Evolutionary conservation across 1,140 invertebrate species (phyloP).

Genomic region (Bombus superbus): DNA sequence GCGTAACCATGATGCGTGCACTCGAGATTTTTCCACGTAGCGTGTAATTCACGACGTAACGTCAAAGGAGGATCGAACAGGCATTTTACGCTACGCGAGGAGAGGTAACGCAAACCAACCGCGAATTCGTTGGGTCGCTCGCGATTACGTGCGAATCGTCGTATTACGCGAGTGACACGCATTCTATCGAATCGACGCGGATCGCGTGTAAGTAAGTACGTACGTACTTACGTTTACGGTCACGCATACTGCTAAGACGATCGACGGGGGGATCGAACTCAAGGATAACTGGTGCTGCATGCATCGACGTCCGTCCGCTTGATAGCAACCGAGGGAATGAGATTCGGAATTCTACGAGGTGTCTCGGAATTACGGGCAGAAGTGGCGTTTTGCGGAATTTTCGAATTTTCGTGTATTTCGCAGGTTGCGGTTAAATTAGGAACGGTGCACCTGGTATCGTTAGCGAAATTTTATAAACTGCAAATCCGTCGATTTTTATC

Average conservation of each 20-base stretch:
- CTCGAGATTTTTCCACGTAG: not conserved
- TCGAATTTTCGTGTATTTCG: too few species aligned
- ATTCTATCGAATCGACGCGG: slow-evolving; percentile 12
- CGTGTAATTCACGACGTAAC: not conserved
- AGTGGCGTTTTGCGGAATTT: not conserved
- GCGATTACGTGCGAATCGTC: slow-evolving; percentile 51
- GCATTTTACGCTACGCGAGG: too few species aligned
- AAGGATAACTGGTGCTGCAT: slow-evolving; percentile 77
- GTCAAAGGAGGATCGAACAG: not conserved
- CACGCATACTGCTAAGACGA: slow-evolving; percentile 22
- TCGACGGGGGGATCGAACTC: slow-evolving; percentile 74
- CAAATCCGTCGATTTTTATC: too few species aligned
- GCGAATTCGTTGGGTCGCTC: not conserved
- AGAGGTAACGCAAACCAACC: slow-evolving; percentile 30
- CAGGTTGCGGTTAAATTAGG: too few species aligned
- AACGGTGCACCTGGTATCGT: not conserved
- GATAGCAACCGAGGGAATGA: slow-evolving; percentile 29
- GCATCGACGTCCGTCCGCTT: slow-evolving; percentile 38
- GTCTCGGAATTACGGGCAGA: not conserved
- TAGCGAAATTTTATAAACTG: not conserved
- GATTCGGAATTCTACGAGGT: slow-evolving; percentile 33
- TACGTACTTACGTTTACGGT: slow-evolving; percentile 40
- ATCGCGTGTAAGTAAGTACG: not conserved
- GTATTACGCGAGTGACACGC: slow-evolving; percentile 29
- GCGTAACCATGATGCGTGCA: too few species aligned